Evolutionary conservation across 1,140 invertebrate genomes (phyloP).

Genomic region (Lepidurus packardi): DNA sequence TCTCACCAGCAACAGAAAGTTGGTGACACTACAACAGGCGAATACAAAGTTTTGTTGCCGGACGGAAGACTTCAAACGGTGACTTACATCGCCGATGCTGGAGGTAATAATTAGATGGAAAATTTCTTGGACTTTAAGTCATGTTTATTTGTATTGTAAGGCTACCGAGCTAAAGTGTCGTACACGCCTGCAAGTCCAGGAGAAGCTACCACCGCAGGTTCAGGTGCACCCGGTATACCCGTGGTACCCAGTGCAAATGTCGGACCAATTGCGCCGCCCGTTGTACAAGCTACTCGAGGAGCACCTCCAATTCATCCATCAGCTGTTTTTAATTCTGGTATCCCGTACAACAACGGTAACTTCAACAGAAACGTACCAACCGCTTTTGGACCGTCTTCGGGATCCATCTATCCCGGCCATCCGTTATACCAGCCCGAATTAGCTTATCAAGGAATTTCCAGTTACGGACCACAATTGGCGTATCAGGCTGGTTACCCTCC

Average conservation of each 20-base stretch:
- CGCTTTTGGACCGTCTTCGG: not conserved
- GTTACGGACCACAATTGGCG: not conserved
- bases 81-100: conserved; percentile 37
- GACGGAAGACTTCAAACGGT: conserved; percentile 35
- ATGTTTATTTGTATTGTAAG: not conserved
- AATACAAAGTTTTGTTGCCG: conserved; percentile 34
- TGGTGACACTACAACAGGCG: conserved; percentile 27
- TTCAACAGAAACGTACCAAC: not conserved
- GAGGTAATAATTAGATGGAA: not conserved
- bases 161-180: conserved; percentile 37
- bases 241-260: not conserved
- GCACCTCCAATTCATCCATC: not conserved
- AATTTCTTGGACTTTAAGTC: not conserved
- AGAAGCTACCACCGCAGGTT: conserved; percentile 23
- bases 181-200: conserved; percentile 33
- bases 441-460: not conserved
- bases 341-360: not conserved
- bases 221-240: not conserved
- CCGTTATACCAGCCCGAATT: not conserved
- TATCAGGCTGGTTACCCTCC: not conserved
- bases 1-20: conserved; percentile 31
- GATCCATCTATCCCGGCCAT: not conserved
- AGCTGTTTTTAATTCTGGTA: not conserved
- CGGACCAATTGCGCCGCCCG: not conserved
- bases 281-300: not conserved